Evolutionary conservation across 2,797 vertebrate genomes (phyloP).

Genomic region (Danio choprae): DNA sequence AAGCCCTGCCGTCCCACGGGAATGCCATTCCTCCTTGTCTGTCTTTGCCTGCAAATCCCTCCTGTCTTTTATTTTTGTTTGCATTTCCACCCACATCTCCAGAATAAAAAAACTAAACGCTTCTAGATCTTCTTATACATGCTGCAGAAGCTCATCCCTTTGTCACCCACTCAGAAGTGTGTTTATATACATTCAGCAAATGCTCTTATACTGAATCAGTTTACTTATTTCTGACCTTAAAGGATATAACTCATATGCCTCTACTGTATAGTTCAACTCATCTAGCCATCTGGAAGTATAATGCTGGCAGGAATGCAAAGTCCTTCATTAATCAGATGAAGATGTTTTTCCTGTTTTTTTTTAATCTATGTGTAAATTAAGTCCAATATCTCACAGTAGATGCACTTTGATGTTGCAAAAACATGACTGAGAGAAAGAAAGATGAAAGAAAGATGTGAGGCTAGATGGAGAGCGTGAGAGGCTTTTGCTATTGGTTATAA

Average conservation of each 20-base stretch:
- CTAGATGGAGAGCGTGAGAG: conserved; percentile 29
- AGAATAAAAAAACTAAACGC: conserved; percentile 22
- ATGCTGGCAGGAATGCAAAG: neutral
- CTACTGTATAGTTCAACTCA: conserved; percentile 6
- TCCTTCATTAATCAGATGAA: neutral
- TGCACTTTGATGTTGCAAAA: neutral
- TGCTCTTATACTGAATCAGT: neutral
- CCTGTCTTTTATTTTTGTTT: conserved; percentile 20
- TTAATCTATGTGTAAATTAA: neutral
- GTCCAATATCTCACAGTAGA: neutral
- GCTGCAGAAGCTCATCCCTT: neutral
- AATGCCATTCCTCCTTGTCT: conserved; percentile 17
- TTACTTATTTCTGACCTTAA: conserved; percentile 9
- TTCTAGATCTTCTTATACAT: conserved; percentile 5
- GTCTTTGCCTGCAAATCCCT: conserved; percentile 36
- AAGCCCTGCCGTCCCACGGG: conserved; percentile 28
- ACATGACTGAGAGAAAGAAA: neutral
- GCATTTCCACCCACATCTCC: conserved; percentile 29
- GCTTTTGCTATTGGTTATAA: conserved; percentile 12
- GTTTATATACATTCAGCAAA: neutral
- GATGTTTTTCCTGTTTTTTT: neutral
- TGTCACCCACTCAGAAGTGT: neutral
- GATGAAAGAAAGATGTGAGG: conserved; percentile 40
- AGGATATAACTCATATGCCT: conserved; percentile 30
- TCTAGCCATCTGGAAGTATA: neutral